phyloP scores from a whole-genome alignment of 2,797 vertebrate genomes.

The Cossypha polioptera region DNA sequence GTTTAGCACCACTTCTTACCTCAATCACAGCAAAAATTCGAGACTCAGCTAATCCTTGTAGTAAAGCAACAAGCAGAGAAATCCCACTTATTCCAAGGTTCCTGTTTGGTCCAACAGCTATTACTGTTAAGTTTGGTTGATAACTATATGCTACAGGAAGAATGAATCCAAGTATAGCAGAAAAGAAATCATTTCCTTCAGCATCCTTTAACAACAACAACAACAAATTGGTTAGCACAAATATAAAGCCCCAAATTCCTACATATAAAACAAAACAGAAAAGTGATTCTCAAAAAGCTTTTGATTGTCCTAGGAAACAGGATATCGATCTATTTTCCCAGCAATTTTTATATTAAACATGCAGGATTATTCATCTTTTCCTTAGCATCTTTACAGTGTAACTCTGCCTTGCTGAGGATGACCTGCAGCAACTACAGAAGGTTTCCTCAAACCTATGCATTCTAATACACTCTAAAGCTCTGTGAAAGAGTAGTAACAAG shows the following conservation, averaged over 20 bases:
- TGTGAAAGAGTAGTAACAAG: not conserved
- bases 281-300: not conserved
- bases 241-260: not conserved
- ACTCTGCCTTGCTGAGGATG: not conserved
- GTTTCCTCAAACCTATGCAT: not conserved
- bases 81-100: slow-evolving; percentile 57
- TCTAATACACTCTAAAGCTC: not conserved
- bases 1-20: slow-evolving; percentile 48
- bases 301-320: not conserved
- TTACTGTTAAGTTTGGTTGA: slow-evolving; percentile 71
- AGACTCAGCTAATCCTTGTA: slow-evolving; percentile 69
- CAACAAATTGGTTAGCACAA: not conserved
- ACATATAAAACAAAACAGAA: not conserved
- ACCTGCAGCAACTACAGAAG: not conserved
- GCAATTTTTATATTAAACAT: not conserved
- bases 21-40: slow-evolving; percentile 69
- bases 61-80: slow-evolving; percentile 67
- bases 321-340: not conserved
- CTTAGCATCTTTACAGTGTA: not conserved
- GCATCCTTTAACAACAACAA: slow-evolving; percentile 40
- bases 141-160: slow-evolving; percentile 79
- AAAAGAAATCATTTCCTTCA: slow-evolving; percentile 69
- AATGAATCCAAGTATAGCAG: slow-evolving; percentile 70
- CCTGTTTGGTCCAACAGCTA: slow-evolving; percentile 69
- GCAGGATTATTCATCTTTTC: not conserved